phyloP scores from a whole-genome alignment of 1,140 invertebrate genomes.

The Aphelenchoides avenae region DNA sequence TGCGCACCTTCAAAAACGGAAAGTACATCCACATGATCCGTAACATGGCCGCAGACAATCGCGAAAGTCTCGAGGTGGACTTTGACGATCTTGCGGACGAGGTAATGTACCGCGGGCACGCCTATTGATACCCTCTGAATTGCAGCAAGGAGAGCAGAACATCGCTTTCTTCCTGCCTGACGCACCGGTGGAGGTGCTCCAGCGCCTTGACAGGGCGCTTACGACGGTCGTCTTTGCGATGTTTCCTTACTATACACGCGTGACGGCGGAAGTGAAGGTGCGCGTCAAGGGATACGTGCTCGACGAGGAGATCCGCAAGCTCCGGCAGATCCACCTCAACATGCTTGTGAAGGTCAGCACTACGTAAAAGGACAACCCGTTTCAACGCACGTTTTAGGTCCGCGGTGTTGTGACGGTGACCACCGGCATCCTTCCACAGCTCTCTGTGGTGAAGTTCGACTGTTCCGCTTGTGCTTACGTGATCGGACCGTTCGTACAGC shows the following conservation, averaged over 20 bases:
- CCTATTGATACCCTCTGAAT: not conserved
- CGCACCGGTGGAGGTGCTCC: slow-evolving; percentile 77
- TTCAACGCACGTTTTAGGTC: too few relatives aligned
- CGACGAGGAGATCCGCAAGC: slow-evolving; percentile 88
- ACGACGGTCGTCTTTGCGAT: slow-evolving; percentile 88
- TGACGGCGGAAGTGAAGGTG: slow-evolving; percentile 72
- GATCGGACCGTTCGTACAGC: slow-evolving; percentile 90
- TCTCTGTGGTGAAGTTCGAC: slow-evolving; percentile 92
- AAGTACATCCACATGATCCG: slow-evolving; percentile 54
- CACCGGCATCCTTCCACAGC: slow-evolving; percentile 88
- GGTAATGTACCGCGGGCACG: slow-evolving; percentile 1
- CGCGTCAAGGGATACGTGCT: slow-evolving; percentile 88
- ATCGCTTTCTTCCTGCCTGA: slow-evolving; percentile 94
- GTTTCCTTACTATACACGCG: slow-evolving; percentile 90
- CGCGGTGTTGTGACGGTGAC: slow-evolving; percentile 91
- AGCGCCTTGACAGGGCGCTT: slow-evolving; percentile 64
- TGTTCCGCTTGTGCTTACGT: slow-evolving; percentile 92
- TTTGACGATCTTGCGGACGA: slow-evolving; percentile 82
- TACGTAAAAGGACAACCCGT: too few relatives aligned
- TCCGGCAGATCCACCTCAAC: slow-evolving; percentile 92
- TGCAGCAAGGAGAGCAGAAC: slow-evolving; percentile 73
- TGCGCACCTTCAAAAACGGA: slow-evolving; percentile 45
- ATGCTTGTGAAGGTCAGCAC: slow-evolving; percentile 80
- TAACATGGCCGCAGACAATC: slow-evolving; percentile 63
- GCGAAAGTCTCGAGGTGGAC: slow-evolving; percentile 82